Percentiles rank a stretch among this genome's conserved stretches.
Evolutionary conservation across 2,888 invertebrate genomes (phyloP).

Genomic region (Candidula unifasciata): DNA sequence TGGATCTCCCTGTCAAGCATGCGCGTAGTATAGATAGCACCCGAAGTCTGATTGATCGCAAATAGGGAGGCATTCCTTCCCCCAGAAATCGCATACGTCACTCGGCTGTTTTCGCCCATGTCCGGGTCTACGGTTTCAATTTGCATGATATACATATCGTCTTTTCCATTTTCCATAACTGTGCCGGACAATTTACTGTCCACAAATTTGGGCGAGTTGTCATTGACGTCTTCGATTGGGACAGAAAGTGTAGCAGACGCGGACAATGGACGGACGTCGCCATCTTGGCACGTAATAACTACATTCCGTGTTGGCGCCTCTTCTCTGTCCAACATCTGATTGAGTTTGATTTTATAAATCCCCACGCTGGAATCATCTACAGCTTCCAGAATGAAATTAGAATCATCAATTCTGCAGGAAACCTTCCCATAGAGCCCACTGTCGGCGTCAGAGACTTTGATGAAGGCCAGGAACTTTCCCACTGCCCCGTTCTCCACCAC

Average conservation of each 20-base stretch:
- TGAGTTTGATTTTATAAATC: slow-evolving; percentile 57
- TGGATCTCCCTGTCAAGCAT: slow-evolving; percentile 90
- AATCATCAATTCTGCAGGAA: slow-evolving; percentile 49
- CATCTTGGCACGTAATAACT: slow-evolving; percentile 57
- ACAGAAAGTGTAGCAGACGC: slow-evolving; percentile 52
- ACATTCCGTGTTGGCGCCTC: slow-evolving; percentile 52
- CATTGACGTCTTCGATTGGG: slow-evolving; percentile 57
- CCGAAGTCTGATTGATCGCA: slow-evolving; percentile 88
- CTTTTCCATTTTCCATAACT: slow-evolving; percentile 53
- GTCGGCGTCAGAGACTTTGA: slow-evolving; percentile 83
- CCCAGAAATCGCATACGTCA: slow-evolving; percentile 73
- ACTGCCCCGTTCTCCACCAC: slow-evolving; percentile 85
- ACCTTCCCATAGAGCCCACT: slow-evolving; percentile 61
- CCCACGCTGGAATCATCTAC: slow-evolving; percentile 50
- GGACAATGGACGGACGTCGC: slow-evolving; percentile 52
- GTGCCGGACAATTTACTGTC: slow-evolving; percentile 38
- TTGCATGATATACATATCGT: slow-evolving; percentile 30
- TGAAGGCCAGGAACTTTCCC: slow-evolving; percentile 94
- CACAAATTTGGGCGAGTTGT: slow-evolving; percentile 56
- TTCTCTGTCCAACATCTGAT: slow-evolving; percentile 57
- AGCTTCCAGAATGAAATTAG: slow-evolving; percentile 55
- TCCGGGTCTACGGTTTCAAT: slow-evolving; percentile 91
- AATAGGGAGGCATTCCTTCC: slow-evolving; percentile 81
- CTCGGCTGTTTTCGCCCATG: slow-evolving; percentile 85
- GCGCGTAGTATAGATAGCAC: slow-evolving; percentile 89